Conservation (phyloP, 2,797 vertebrate species). For the Chelmon rostratus region DNA sequence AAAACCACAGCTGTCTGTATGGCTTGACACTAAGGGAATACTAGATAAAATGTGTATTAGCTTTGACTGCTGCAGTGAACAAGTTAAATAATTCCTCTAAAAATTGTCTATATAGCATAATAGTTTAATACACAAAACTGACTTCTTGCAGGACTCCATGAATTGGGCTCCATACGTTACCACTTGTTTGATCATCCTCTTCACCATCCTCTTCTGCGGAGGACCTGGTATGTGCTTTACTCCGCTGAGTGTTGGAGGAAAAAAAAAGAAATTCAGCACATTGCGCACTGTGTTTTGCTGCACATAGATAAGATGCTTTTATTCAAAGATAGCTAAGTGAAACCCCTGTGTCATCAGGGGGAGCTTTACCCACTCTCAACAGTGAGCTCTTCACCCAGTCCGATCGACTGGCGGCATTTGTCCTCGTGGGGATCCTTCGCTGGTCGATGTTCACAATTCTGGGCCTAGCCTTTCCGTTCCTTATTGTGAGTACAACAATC, state of each 20-base stretch:
- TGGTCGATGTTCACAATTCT: slow-evolving; percentile 79
- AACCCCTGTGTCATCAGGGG: slow-evolving; percentile 71
- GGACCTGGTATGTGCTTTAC: slow-evolving; percentile 86
- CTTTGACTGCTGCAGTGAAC: background rate
- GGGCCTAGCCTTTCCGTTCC: slow-evolving; percentile 87
- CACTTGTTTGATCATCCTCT: slow-evolving; percentile 81
- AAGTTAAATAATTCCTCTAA: background rate
- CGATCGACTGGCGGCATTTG: slow-evolving; percentile 83
- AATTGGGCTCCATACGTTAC: slow-evolving; percentile 86
- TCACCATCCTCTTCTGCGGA: slow-evolving; percentile 83
- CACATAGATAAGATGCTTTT: background rate
- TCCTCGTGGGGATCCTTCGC: slow-evolving; percentile 75
- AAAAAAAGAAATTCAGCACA: background rate
- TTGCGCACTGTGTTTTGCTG: background rate
- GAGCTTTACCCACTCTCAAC: slow-evolving; percentile 67
- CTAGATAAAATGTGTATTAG: background rate
- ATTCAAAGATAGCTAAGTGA: background rate
- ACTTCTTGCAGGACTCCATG: slow-evolving; percentile 76
- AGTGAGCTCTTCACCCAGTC: slow-evolving; percentile 90
- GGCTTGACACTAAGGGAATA: background rate
- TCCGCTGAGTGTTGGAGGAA: background rate
- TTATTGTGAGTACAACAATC: slow-evolving; percentile 84
- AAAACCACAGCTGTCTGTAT: background rate
- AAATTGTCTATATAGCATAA: background rate
- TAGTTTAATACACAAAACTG: background rate